Evolutionary conservation across 2,113 vertebrate species (phyloP).

Genomic region (Microtus oregoni): DNA sequence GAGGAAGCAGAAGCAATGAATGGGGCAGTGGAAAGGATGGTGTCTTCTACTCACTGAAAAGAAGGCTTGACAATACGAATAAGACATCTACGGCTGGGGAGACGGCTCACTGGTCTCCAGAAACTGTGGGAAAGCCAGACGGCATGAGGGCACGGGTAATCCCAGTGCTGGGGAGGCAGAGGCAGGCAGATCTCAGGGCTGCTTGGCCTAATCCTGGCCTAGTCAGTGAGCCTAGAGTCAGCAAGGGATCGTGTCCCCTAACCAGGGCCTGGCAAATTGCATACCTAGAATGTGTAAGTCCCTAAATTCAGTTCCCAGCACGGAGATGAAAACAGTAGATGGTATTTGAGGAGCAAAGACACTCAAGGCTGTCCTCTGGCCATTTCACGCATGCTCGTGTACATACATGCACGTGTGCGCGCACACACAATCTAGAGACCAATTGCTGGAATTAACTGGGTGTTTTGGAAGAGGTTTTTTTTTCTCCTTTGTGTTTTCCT

Average conservation of each 20-base stretch:
- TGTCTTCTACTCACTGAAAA: neutral
- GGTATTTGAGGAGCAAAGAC: neutral
- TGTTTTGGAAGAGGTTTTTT: neutral
- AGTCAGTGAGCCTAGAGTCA: neutral
- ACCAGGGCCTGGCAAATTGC: neutral
- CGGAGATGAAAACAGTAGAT: neutral
- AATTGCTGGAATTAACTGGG: neutral
- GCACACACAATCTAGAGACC: neutral
- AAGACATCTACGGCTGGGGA: slow-evolving; percentile 5
- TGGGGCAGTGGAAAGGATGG: too few species aligned
- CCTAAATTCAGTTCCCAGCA: neutral
- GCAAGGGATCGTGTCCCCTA: neutral
- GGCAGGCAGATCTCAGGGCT: neutral
- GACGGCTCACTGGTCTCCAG: neutral
- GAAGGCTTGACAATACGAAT: neutral
- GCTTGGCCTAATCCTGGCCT: neutral
- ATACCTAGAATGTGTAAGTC: neutral
- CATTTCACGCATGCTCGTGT: too few species aligned
- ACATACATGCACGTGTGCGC: neutral
- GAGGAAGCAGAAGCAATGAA: neutral
- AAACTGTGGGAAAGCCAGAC: too few species aligned
- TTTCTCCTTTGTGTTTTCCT: neutral
- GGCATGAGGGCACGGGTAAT: too few species aligned
- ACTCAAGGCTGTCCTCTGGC: neutral
- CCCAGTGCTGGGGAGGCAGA: neutral